A percentile compares a stretch with the other conserved stretches of the same genome.
phyloP scores from a whole-genome alignment of 2,888 invertebrate genomes.

The Clusia tigrina region DNA sequence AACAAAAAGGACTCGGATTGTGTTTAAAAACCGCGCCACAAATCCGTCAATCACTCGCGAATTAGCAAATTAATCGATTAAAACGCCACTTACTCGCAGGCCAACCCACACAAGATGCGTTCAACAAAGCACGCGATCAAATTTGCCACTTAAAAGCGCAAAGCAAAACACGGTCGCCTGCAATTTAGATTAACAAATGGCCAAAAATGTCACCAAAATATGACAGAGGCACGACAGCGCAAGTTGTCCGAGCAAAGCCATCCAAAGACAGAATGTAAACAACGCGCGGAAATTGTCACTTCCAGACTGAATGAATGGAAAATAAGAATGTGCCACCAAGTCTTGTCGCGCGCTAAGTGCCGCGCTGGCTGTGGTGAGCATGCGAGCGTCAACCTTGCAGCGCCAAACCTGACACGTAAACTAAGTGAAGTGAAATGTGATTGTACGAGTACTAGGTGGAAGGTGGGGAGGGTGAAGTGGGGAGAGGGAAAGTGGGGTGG shows the following conservation, averaged over 20 bases:
- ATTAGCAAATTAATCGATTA: not conserved
- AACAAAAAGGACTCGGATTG: not conserved
- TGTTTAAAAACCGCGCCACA: no score
- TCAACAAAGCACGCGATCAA: conserved; percentile 12
- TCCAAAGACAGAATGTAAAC: not conserved
- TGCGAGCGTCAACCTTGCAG: no score
- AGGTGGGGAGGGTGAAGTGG: no score
- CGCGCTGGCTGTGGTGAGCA: no score
- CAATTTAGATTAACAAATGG: not conserved
- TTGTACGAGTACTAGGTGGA: no score
- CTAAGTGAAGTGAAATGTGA: not conserved
- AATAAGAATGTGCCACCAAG: conserved; percentile 15
- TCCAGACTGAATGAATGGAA: conserved; percentile 23
- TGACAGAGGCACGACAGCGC: no score
- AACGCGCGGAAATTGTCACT: conserved; percentile 21
- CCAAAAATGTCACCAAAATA: no score
- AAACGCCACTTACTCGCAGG: not conserved
- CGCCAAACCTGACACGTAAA: not conserved
- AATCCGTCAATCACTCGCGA: no score
- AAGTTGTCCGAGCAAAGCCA: not conserved
- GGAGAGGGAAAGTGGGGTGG: no score
- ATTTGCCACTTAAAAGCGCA: conserved; percentile 16
- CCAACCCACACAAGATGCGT: not conserved
- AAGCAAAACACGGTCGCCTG: not conserved
- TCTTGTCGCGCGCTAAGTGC: no score